Evolutionary conservation across 1,140 invertebrate genomes (phyloP), one percentile per base, ranked within the genome.

Genomic region (Lepidotrigona ventralis): DNA sequence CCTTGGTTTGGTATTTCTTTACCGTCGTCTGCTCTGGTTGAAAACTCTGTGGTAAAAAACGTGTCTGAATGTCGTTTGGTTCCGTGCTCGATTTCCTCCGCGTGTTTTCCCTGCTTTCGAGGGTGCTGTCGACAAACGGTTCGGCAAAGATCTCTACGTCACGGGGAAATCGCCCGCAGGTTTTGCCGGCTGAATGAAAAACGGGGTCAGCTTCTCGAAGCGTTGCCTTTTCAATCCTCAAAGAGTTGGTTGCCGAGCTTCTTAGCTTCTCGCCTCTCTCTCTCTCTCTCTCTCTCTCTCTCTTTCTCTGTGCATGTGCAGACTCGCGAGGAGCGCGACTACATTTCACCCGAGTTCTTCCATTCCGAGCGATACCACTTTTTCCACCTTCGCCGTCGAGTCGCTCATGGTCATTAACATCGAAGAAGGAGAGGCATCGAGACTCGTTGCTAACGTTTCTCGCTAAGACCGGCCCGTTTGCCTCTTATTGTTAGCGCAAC

Each of bases 401-500:
- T 77, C 86, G 86, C 85, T 87, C 85, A 87, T 79, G 85, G 86
- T 84, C 81, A 86, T 87, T 87, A 87, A 58, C 85, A 74, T 76
- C 71, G 58, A 76, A 79, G 39, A 17, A 70, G 54, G 15, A 53
- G 58, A 63, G 39, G n/a, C 33, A 33, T 6, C 39, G 39, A 73
- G 64, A 51, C 39, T 26, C 64, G 64, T 64, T 68, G 74, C 21
- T 33, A 5, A 33, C 4, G 29, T 19, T 66, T 33, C 26, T 33
- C 17, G 9, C 9, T 8, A 9, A 21, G 9, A 9, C 29, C 64
- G 8, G 29, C 19, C 64, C 19, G 26, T 26, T 29, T 21, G 29
- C 33, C 17, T 33, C 17, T 66, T 17, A 21, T 21, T 17, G 64
- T 66, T 2, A 1, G 23, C n/a, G 11, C 58, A n/a, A 60, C n/a